phyloP scores from a whole-genome alignment of 2,888 invertebrate species.

The Zootermopsis nevadensis region DNA sequence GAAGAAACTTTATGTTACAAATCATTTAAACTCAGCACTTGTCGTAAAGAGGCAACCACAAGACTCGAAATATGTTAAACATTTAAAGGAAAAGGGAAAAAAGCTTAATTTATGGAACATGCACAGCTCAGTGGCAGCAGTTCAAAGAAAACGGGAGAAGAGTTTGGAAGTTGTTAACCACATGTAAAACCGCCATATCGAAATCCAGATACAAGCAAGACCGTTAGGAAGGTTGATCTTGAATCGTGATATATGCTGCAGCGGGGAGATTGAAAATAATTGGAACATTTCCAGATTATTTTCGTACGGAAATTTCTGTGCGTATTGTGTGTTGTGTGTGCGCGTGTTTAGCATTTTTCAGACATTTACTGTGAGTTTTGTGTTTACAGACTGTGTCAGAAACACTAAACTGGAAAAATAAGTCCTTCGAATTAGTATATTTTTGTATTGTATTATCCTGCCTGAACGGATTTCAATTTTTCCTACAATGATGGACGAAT shows the following conservation, averaged over 20 bases:
- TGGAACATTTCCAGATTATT: not conserved
- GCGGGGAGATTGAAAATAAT: not conserved
- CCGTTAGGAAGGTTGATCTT: conserved; percentile 9
- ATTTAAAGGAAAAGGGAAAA: not conserved
- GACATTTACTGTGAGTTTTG: not conserved
- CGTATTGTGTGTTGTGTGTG: not conserved
- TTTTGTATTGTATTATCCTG: too few species aligned
- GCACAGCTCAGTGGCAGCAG: not conserved
- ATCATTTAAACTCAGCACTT: not conserved
- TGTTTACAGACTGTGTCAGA: not conserved
- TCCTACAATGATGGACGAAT: too few species aligned
- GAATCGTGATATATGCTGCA: not conserved
- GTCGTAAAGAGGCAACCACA: not conserved
- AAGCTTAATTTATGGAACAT: conserved; percentile 6
- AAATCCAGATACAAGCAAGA: conserved; percentile 1
- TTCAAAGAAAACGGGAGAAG: not conserved
- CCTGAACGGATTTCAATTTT: too few species aligned
- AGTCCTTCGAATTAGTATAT: too few species aligned
- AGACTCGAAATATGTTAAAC: not conserved
- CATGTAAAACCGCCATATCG: not conserved
- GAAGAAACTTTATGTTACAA: not conserved
- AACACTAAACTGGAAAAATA: too few species aligned
- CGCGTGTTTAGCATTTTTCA: not conserved
- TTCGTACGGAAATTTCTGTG: not conserved
- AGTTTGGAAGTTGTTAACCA: not conserved